Evolutionary conservation across 2,797 vertebrate species (phyloP), one percentile per base, ranked within the genome.

Genomic region (Hirundo rustica): DNA sequence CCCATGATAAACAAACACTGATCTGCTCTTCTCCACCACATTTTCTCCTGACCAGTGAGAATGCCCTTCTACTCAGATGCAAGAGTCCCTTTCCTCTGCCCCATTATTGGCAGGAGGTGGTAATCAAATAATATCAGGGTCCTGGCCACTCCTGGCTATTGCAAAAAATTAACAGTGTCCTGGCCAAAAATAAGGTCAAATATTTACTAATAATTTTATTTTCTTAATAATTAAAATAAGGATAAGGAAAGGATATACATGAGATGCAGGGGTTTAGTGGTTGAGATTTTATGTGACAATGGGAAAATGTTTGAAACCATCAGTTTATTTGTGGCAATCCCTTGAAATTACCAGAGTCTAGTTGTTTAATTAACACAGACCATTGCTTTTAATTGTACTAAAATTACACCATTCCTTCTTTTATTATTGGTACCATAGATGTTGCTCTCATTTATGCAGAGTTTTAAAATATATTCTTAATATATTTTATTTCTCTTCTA

Each of bases 51-150:
- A n/a, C 22, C 9, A 7, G 36, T 44, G 6, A 50, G 55, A 82
- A 23, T 11, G 26, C 1, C 5, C 27, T 55, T 13, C 42, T 50
- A 11, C 55, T 55, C 27, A 36, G 11, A 68, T 44, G 10, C 0
- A 0, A n/a, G 13, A 22, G 16, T 18, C 29, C 14, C 15, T 74
- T 74, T 34, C 12, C 17, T 5, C 11, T 53, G 53, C 4, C 13
- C 20, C 16, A n/a, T 25, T 34, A 80, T 26, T 34, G 38, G 10
- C 29, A 16, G 30, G n/a, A 47, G 30, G 11, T 26, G 12, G 3
- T 22, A 54, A 74, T 19, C 2, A 0, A 58, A 47, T 26, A 67
- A 40, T 21, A 60, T 18, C 40, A 51, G 17, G 2, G n/a, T 30
- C 45, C n/a, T 60, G 60, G 19, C 6, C 29, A 45, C 16, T 32